Percentiles rank a stretch among this genome's conserved stretches.
Evolutionary conservation across 2,888 invertebrate species (phyloP).

Genomic region (Drosophila falleni): DNA sequence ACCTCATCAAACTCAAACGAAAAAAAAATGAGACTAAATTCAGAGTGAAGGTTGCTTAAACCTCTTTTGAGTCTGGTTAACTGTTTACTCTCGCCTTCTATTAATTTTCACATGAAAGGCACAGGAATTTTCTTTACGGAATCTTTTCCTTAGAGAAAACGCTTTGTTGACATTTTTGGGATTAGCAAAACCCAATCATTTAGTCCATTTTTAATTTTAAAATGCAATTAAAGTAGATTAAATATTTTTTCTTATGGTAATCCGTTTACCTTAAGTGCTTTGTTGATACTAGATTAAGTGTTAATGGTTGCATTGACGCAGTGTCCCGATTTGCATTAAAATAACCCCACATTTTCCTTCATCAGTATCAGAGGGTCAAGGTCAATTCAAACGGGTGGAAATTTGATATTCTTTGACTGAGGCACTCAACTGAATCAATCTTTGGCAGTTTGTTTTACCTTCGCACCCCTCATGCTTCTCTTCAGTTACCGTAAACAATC

Average conservation of each 20-base stretch:
- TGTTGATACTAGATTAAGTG: constrained; percentile 23
- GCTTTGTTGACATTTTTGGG: constrained; percentile 42
- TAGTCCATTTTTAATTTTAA: neutral
- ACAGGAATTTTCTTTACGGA: constrained; percentile 12
- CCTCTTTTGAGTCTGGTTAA: constrained; percentile 36
- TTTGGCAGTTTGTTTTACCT: neutral
- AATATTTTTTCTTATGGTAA: neutral
- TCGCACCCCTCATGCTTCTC: too few relatives aligned
- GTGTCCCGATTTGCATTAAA: constrained; percentile 24
- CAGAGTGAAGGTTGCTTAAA: constrained; percentile 11
- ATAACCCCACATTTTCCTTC: neutral
- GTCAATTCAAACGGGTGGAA: constrained; percentile 22
- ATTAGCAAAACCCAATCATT: constrained; percentile 4
- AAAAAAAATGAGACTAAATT: too few relatives aligned
- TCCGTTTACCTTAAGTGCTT: constrained; percentile 8
- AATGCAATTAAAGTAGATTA: constrained; percentile 7
- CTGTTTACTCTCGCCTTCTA: constrained; percentile 51
- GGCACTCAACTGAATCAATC: constrained; percentile 17
- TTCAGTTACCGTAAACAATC: constrained; percentile 21
- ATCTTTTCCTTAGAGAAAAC: constrained; percentile 19
- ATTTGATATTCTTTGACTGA: constrained; percentile 23
- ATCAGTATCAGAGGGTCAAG: constrained; percentile 1
- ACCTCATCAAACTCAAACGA: constrained; percentile 28
- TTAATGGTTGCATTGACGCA: constrained; percentile 13
- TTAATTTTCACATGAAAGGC: constrained; percentile 39